A percentile compares a stretch with the other conserved stretches of the same genome.
Conservation (phyloP, 2,797 vertebrate species). For the Perodicticus potto region DNA sequence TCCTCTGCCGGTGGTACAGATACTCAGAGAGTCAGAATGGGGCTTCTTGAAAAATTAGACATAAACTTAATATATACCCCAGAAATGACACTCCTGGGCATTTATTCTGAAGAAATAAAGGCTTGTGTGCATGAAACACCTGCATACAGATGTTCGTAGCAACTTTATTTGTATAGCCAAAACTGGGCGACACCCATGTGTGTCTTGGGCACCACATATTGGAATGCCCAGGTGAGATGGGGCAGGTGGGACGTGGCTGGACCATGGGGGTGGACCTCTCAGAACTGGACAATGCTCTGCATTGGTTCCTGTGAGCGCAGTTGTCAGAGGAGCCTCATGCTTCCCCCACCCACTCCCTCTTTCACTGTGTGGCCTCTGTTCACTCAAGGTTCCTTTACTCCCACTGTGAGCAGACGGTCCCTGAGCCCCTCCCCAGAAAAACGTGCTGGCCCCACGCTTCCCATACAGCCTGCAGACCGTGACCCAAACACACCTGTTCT, state of each 20-base stretch:
- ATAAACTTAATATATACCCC: neutral
- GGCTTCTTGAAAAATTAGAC: neutral
- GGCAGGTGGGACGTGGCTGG: no score
- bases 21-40: neutral
- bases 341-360: no score
- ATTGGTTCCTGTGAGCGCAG: neutral
- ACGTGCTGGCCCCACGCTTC: neutral
- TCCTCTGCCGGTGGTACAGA: neutral
- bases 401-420: neutral
- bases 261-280: no score
- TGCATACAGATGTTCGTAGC: neutral
- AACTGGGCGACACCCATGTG: rapidly evolving
- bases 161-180: neutral
- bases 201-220: neutral
- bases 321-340: neutral
- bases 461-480: no score
- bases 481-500: no score
- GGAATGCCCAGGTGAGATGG: neutral
- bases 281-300: neutral
- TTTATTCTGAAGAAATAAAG: neutral
- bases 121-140: neutral
- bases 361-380: neutral
- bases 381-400: neutral
- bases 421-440: neutral
- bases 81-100: neutral